Evolutionary conservation across 1,140 invertebrate genomes (phyloP).

Genomic region (Orchesella cincta): DNA sequence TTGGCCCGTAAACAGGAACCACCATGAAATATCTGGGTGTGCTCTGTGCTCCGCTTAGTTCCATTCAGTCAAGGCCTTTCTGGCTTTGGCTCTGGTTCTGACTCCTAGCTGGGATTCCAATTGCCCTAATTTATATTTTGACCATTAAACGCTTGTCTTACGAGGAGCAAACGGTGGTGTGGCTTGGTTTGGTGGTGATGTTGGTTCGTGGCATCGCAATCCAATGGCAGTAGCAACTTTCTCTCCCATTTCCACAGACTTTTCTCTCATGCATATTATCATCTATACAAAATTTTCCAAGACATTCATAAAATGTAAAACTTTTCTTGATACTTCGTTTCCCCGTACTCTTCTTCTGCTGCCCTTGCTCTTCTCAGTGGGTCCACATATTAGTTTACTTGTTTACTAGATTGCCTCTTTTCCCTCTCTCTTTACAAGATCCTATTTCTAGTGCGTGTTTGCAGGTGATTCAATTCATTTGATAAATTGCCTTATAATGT

Average conservation of each 20-base stretch:
- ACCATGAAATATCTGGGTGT: not conserved
- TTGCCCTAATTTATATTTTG: constrained; percentile 38
- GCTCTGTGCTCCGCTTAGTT: too few species aligned
- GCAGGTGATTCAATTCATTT: constrained; percentile 30
- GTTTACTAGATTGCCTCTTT: not conserved
- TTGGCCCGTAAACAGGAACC: constrained; percentile 38
- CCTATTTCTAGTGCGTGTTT: not conserved
- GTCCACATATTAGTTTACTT: not conserved
- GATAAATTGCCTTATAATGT: constrained; percentile 14
- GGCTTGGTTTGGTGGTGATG: not conserved
- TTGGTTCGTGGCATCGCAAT: not conserved
- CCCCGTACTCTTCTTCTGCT: not conserved
- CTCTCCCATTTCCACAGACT: not conserved
- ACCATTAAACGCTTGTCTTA: constrained; percentile 7
- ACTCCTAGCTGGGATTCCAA: constrained; percentile 32
- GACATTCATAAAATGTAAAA: not conserved
- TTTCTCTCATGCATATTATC: not conserved
- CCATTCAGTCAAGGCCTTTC: not conserved
- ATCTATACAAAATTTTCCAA: too few species aligned
- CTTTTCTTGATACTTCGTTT: not conserved
- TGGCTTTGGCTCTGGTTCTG: not conserved
- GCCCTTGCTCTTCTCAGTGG: not conserved
- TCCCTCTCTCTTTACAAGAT: not conserved
- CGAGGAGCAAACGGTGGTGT: not conserved
- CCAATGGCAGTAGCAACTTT: not conserved